A percentile compares a stretch with the other conserved stretches of the same genome.
Evolutionary conservation across 2,113 vertebrate genomes (phyloP).

Genomic region (Mola mola): DNA sequence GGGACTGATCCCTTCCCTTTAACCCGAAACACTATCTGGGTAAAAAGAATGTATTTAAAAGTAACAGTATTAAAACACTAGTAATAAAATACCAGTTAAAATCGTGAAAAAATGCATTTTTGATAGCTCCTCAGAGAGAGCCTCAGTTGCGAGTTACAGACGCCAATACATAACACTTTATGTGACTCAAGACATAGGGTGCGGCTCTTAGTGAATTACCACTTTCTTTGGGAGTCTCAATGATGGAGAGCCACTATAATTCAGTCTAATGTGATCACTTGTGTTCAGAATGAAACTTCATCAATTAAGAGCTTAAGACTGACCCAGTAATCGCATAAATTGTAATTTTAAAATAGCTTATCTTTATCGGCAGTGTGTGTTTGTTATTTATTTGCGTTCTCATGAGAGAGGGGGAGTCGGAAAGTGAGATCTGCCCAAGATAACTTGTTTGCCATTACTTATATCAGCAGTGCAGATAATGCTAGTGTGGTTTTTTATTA

Average conservation of each 20-base stretch:
- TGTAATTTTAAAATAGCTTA: conserved; percentile 34
- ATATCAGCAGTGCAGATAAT: conserved; percentile 67
- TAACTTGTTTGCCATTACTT: conserved; percentile 66
- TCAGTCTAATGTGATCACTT: conserved; percentile 45
- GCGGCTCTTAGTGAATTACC: too few relatives aligned
- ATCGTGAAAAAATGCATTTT: too few relatives aligned
- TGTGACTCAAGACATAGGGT: too few relatives aligned
- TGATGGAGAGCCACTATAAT: conserved; percentile 38
- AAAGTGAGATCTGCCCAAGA: conserved; percentile 47
- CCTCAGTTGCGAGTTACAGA: too few relatives aligned
- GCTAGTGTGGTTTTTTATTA: conserved; percentile 71
- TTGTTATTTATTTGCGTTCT: conserved; percentile 17
- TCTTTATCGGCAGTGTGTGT: conserved; percentile 5
- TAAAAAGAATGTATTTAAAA: too few relatives aligned
- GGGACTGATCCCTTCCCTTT: too few relatives aligned
- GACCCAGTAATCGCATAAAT: conserved; percentile 55
- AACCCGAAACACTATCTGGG: too few relatives aligned
- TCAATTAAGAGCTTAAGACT: conserved; percentile 55
- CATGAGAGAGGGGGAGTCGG: conserved; percentile 9
- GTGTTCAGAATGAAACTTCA: conserved; percentile 37
- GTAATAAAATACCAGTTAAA: too few relatives aligned
- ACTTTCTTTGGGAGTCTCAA: conserved; percentile 49
- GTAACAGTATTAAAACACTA: too few relatives aligned
- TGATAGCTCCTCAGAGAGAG: too few relatives aligned
- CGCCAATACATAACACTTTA: too few relatives aligned